Evolutionary conservation across 2,797 vertebrate genomes (phyloP), one percentile per base, ranked within the genome.

Genomic region (Lates japonicus): DNA sequence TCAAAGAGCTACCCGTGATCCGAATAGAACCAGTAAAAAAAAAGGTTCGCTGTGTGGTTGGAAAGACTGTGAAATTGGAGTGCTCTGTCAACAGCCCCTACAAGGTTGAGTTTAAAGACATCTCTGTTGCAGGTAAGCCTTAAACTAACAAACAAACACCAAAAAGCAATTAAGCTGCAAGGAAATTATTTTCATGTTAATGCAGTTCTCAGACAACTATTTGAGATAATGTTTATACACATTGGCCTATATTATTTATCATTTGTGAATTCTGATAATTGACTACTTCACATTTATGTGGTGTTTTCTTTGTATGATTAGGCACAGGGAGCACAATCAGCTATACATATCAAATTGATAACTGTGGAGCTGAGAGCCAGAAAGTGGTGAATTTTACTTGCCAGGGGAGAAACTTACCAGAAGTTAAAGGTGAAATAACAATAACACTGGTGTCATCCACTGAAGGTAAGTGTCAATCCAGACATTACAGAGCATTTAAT

Each of bases 11-110:
- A 6, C 92, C 94, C 0, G 2, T 17, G 17, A 79, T 95, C 25
- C 4, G 8, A 66, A 72, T 85, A 29, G 46, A 0, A 0, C 78
- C 84, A 5, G 0, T 51, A 2, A 11, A 0, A 22, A 16, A 0
- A 1, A n/a, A 0, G 0, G 51, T 85, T 4, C 0, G 2, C 0
- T 94, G 93, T 81, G 0, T 0, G 0, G 1, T 0, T 2, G 13
- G 1, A 25, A 41, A 0, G 0, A 0, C 1, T 12, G 33, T 65
- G 13, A 0, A 0, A 7, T 20, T 94, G 19, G 0, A 0, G 0
- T 95, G 93, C 69, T 76, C 67, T 48, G 92, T 87, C 25, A 55
- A 72, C 57, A 14, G 0, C 0, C 52, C 46, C 16, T 91, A 89
- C 49, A 0, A 3, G 1, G 73, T 93, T 10, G 2, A 0, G 12